Conservation (phyloP, 2,113 vertebrate species). For the Ailurus styani region DNA sequence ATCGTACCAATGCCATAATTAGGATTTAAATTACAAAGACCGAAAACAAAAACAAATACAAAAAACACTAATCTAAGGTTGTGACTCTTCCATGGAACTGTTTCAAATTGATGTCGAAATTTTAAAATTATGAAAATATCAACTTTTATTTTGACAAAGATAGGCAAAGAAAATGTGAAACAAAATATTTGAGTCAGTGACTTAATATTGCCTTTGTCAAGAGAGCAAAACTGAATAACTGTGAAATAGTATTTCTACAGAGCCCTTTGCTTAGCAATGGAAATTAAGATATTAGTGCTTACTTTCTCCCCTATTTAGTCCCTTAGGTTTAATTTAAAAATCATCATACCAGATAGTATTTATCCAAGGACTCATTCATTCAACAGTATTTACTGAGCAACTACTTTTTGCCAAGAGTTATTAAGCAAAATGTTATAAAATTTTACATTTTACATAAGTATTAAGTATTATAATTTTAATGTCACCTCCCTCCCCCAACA, state of each 20-base stretch:
- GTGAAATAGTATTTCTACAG: neutral
- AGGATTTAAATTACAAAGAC: neutral
- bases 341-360: neutral
- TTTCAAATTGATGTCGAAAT: neutral
- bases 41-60: neutral
- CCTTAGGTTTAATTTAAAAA: neutral
- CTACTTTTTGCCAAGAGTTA: neutral
- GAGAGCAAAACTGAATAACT: neutral
- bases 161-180: neutral
- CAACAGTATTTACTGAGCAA: neutral
- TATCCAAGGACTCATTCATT: neutral
- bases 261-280: neutral
- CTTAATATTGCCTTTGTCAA: neutral
- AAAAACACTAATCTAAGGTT: neutral
- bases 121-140: neutral
- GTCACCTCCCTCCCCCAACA: neutral
- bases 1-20: neutral
- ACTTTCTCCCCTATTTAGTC: neutral
- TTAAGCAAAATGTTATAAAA: neutral
- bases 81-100: neutral
- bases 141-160: neutral
- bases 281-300: neutral
- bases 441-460: neutral
- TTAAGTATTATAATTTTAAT: neutral
- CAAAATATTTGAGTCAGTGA: neutral